Evolutionary conservation across 2,113 vertebrate species (phyloP).

Genomic region (Gavialis gangeticus): DNA sequence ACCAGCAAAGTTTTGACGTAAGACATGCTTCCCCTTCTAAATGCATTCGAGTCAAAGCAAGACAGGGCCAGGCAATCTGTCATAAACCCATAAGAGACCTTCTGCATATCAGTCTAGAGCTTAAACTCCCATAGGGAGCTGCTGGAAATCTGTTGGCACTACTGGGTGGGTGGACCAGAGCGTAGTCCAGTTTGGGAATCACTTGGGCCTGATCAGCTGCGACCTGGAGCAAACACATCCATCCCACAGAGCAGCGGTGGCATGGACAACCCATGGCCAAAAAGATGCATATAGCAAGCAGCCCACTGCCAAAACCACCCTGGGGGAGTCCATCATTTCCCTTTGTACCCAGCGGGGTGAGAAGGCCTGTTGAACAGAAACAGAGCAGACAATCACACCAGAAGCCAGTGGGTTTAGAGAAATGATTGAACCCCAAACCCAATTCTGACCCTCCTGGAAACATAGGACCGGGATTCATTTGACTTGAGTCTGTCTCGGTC

Average conservation of each 20-base stretch:
- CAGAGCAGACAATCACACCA: neutral
- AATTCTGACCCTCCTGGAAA: neutral
- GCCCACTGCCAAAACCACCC: neutral
- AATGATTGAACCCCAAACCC: neutral
- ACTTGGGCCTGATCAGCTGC: neutral
- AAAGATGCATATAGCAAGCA: neutral
- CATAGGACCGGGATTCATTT: neutral
- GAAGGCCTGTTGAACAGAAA: neutral
- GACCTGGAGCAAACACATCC: neutral
- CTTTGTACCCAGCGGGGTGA: neutral
- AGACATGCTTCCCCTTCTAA: neutral
- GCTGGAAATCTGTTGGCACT: too few relatives aligned
- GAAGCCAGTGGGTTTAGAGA: neutral
- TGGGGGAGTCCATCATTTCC: neutral
- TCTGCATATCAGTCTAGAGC: neutral
- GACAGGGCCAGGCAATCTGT: neutral
- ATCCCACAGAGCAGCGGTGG: neutral
- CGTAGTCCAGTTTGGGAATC: neutral
- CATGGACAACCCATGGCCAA: neutral
- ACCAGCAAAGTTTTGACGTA: neutral
- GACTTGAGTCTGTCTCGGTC: neutral
- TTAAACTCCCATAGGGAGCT: rapidly evolving
- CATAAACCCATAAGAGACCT: neutral
- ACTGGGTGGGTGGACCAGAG: neutral
- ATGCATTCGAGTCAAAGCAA: neutral